Evolutionary conservation across 2,888 invertebrate genomes (phyloP), one percentile per base, ranked within the genome.

Genomic region (Sylvicola cinctus): DNA sequence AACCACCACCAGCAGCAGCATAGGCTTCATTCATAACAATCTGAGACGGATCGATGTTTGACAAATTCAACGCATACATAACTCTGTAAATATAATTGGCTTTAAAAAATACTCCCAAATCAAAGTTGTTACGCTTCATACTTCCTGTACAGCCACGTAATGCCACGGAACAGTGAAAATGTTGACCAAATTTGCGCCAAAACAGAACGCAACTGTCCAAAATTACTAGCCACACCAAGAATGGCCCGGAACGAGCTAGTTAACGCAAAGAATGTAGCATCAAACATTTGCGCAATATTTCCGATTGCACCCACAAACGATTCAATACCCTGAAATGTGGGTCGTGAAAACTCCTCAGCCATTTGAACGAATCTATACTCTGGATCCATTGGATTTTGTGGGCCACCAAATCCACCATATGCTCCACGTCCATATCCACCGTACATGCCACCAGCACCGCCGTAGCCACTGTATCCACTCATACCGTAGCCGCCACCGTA

Each of bases 231-330:
- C 2, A 96, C 91, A 38, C 91, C 88, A 33, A 96, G 63, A 41
- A 96, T 84, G 34, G 96, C 95, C 46, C 85, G 68, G 52, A 95
- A 96, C 1, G 95, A 93, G 54, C 83, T 91, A 14, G 90, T 87
- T 48, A 96, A 69, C 3, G 95, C 93, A 51, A 84, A 83, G 55
- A 90, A 93, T 30, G 95, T 93, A 15, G 91, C 93, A 49, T 95
- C 95, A 36, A 96, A 57, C 88, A 96, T 91, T 70, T 90, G 84
- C 3, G 91, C 84, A 3, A 96, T 73, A 34, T 95, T 91, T 13
- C 81, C 79, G 43, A 95, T 83, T 1, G 95, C 88, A 44, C 78
- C 72, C 3, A 91, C 85, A 14, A 93, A 64, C 34, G 87, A 78
- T 56, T 95, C 91, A 43, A 96, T 87, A 11, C 87, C 88, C 48